Conservation (phyloP, 2,888 invertebrate genomes). For the Graphium colonna region DNA sequence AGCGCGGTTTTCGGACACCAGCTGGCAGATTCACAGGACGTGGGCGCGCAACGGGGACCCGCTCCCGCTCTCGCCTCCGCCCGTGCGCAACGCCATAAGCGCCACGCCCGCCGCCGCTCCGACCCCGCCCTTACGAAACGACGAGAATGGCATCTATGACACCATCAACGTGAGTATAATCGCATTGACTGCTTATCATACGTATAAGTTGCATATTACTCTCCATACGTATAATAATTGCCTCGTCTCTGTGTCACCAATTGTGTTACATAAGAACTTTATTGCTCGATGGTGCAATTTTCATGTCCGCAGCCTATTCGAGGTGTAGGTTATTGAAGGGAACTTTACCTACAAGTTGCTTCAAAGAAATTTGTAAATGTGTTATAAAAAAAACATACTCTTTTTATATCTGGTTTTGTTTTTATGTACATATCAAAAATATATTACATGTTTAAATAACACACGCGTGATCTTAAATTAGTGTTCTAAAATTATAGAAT, state of each 20-base stretch:
- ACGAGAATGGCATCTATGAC: constrained; percentile 71
- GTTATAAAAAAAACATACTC: no score
- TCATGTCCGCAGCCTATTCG: background rate
- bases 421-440: no score
- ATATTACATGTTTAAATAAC: no score
- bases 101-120: constrained; percentile 38
- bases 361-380: no score
- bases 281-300: background rate
- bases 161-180: constrained; percentile 63
- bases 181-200: background rate
- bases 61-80: constrained; percentile 61
- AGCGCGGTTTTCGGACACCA: constrained; percentile 86
- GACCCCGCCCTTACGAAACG: constrained; percentile 42
- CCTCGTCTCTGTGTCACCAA: background rate
- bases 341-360: no score
- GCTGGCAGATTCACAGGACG: constrained; percentile 86
- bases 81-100: constrained; percentile 45
- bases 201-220: background rate
- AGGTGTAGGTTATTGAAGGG: background rate
- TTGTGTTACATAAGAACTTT: background rate
- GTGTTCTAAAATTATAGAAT: no score
- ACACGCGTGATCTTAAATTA: no score
- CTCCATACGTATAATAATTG: background rate
- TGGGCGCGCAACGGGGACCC: constrained; percentile 80
- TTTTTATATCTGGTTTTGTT: no score